Percentiles rank a stretch among this genome's conserved stretches.
phyloP scores from a whole-genome alignment of 2,113 vertebrate species.

The Nymphicus hollandicus region DNA sequence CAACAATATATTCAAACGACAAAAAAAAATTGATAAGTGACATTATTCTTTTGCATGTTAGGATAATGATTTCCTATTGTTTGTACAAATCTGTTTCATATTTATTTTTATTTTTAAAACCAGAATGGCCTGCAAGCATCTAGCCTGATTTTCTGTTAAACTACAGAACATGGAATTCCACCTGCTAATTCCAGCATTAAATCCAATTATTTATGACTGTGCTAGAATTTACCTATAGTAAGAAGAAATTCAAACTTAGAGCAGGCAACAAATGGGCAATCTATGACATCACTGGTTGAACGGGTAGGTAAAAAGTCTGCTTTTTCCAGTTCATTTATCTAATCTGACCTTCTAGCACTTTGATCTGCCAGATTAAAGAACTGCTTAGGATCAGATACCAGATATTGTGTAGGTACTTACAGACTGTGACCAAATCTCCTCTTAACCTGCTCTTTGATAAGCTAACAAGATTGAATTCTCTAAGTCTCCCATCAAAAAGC shows the following conservation, averaged over 20 bases:
- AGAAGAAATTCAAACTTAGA: not conserved
- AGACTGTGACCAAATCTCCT: constrained; percentile 28
- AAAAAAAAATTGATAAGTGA: not conserved
- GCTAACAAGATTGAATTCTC: constrained; percentile 13
- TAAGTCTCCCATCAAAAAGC: not conserved
- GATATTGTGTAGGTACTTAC: not conserved
- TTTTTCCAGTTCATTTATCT: constrained; percentile 1
- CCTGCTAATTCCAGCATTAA: not conserved
- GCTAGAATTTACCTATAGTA: not conserved
- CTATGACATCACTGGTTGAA: not conserved
- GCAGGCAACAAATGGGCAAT: not conserved
- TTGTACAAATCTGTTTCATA: not conserved
- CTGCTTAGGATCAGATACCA: not conserved
- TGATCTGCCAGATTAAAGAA: constrained; percentile 44
- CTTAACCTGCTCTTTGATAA: constrained; percentile 42
- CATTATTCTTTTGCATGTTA: not conserved
- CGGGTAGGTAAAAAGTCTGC: not conserved
- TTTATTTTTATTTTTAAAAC: not conserved
- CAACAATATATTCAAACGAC: not conserved
- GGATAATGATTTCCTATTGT: not conserved
- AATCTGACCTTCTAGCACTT: not conserved
- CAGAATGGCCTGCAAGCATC: not conserved
- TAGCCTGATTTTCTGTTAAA: not conserved
- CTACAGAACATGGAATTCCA: not conserved
- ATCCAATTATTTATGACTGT: not conserved